A percentile compares a stretch with the other conserved stretches of the same genome.
Evolutionary conservation across 2,888 invertebrate species (phyloP).

Genomic region (Drosophila robusta): DNA sequence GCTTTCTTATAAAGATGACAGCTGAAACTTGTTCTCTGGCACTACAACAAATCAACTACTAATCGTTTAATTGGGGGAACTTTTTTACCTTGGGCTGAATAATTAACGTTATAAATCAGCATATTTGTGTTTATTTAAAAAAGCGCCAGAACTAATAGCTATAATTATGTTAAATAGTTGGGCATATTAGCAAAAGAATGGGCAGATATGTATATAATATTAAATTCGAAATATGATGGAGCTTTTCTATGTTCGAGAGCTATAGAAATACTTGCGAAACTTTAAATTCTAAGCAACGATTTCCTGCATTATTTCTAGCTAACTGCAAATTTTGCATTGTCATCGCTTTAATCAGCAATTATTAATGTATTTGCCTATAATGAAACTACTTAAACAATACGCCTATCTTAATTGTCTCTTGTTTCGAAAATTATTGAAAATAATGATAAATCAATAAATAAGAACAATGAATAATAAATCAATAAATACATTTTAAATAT

Average conservation of each 20-base stretch:
- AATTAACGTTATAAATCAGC: constrained; percentile 41
- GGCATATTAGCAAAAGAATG: not conserved
- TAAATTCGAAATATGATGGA: not conserved
- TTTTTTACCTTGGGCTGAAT: not conserved
- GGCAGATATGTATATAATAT: not conserved
- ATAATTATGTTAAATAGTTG: constrained; percentile 13
- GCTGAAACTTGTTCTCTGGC: constrained; percentile 6
- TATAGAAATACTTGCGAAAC: constrained; percentile 22
- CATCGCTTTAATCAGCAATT: constrained; percentile 33
- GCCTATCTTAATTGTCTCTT: constrained; percentile 3
- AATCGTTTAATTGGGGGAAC: constrained; percentile 27
- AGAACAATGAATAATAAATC: not conserved
- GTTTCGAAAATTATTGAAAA: not conserved
- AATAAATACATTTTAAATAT: not conserved
- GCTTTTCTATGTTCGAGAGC: not conserved
- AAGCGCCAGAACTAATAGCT: constrained; percentile 7
- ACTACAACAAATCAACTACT: constrained; percentile 13
- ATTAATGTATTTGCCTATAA: constrained; percentile 10
- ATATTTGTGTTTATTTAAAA: constrained; percentile 8
- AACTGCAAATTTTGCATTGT: constrained; percentile 35
- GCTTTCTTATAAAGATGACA: constrained; percentile 2
- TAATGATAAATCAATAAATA: not conserved
- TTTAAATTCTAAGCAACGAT: constrained; percentile 10
- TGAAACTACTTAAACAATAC: not conserved
- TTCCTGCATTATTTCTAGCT: constrained; percentile 28